A percentile compares a stretch with the other conserved stretches of the same genome.
These are phyloP conservation scores for Psittacula cyanocephala DNA, from an alignment of 2,113 vertebrate genomes.

Conservation along the genomic window DNA sequence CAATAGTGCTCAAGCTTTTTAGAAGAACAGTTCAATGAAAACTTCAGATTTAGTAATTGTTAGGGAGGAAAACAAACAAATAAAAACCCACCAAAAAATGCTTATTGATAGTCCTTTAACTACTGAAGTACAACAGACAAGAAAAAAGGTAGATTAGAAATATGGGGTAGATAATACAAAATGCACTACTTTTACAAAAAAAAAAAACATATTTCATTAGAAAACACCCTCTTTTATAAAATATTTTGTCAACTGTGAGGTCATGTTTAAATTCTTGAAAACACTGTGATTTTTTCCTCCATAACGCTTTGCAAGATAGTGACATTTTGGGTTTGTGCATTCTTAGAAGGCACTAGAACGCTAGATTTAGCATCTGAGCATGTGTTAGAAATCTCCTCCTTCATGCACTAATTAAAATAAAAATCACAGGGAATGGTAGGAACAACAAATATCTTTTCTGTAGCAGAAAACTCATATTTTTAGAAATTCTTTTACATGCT, in stretches of 20 bases:
- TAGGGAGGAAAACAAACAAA: fast-evolving
- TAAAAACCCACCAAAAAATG: background rate
- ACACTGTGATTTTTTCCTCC: background rate
- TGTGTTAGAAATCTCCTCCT: background rate
- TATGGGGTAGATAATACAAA: background rate
- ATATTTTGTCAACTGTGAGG: background rate
- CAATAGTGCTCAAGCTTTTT: background rate
- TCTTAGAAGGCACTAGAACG: background rate
- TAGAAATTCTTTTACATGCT: background rate
- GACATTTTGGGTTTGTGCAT: background rate
- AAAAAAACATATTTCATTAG: fast-evolving
- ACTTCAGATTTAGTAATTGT: background rate
- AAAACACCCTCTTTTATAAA: background rate
- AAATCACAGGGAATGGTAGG: background rate
- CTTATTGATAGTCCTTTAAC: background rate
- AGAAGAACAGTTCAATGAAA: background rate
- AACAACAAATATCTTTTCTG: background rate
- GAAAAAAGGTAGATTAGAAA: background rate
- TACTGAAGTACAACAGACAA: background rate
- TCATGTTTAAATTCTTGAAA: background rate
- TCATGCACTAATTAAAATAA: background rate
- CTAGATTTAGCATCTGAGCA: background rate
- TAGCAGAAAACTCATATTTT: background rate
- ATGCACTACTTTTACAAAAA: background rate
- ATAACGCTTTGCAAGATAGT: background rate